Base-by-base conservation (phyloP, 92 coral and sea anemone species). In the Palythoa grandiflora region DNA sequence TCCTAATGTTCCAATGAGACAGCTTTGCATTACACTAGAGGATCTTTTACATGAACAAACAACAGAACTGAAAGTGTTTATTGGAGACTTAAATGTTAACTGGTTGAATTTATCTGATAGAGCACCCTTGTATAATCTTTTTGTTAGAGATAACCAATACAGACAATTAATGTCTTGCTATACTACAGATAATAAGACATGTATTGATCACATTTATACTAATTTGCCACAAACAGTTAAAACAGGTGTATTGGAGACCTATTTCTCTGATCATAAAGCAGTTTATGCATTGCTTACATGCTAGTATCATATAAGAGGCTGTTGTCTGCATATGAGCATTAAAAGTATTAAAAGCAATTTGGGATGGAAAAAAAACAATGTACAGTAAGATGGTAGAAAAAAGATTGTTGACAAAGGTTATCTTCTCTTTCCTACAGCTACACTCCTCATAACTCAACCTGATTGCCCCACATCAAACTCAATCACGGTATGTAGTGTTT, bases 361-460 rank as follows among this genome's bases (percentile, higher is more conserved):
- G 70, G 70, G 70, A 61, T 19, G 70, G 70, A 61, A 61, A 61
- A 61, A 61, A n/a, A 61, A 61, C 8, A 61, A 61, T 61, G 28
- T 61, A 61, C 70, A 61, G 70, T 61, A 61, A 61, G 70, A 61
- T 61, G 70, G 70, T 61, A 61, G 70, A 61, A 61, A 61, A 61
- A 61, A 61, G 37, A 61, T 61, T 61, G 70, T 61, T 61, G 70
- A 61, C 70, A 61, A 61, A 61, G 70, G 70, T 61, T 61, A 61
- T 61, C 35, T 61, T 61, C 70, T 61, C 70, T 61, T 61, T 61
- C 70, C 70, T 61, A 61, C 70, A 61, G 70, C 70, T 61, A 61
- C 70, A 61, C 70, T 61, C 70, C 70, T 61, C 70, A 61, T 61
- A 61, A 61, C 70, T 61, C 70, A 61, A 61, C 70, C 70, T 61